Evolutionary conservation across 1,140 invertebrate genomes (phyloP).

Genomic region (Muscidifurax raptorellus): DNA sequence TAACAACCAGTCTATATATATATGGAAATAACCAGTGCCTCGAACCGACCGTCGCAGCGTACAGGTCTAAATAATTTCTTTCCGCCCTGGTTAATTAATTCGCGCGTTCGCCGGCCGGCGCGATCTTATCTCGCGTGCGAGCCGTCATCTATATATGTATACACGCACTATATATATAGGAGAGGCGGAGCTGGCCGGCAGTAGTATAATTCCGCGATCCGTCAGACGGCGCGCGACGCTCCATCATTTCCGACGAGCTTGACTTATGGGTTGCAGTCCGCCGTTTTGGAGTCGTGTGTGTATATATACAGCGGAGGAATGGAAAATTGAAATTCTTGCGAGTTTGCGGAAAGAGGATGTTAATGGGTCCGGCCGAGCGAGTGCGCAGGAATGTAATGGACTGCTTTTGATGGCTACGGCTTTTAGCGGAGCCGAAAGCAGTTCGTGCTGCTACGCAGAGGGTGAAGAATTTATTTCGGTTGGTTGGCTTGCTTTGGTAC

Average conservation of each 20-base stretch:
- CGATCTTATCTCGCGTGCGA: conserved; percentile 12
- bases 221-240: conserved; percentile 38
- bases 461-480: too few relatives aligned
- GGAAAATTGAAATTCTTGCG: neutral
- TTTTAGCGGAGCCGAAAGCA: too few relatives aligned
- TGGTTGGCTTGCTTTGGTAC: too few relatives aligned
- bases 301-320: neutral
- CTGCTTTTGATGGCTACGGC: too few relatives aligned
- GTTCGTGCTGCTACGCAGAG: too few relatives aligned
- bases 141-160: neutral
- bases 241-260: conserved; percentile 23
- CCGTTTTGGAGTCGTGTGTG: neutral
- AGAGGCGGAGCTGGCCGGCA: neutral
- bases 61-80: neutral
- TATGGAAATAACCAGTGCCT: too few relatives aligned
- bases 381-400: too few relatives aligned
- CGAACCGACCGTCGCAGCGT: too few relatives aligned
- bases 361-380: neutral
- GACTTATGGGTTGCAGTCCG: neutral
- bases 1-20: too few relatives aligned
- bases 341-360: neutral
- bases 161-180: neutral
- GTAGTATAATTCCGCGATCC: conserved; percentile 51
- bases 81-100: neutral
- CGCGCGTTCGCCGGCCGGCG: neutral